Evolutionary conservation across 2,888 invertebrate genomes (phyloP).

Genomic region (Parelbella ahira): DNA sequence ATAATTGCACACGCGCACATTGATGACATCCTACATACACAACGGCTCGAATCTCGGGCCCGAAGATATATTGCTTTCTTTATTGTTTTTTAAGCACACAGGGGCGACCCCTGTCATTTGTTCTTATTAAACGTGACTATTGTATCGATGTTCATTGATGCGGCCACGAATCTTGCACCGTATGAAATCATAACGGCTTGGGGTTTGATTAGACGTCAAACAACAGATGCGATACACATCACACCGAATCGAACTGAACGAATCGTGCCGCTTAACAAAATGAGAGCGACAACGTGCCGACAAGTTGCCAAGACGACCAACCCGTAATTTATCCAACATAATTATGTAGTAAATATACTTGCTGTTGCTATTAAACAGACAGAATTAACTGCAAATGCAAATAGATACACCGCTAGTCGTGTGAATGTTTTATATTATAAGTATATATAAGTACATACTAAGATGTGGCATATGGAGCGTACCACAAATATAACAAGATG

Average conservation of each 20-base stretch:
- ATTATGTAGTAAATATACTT: conserved; percentile 20
- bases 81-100: conserved; percentile 55
- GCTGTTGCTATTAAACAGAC: conserved; percentile 14
- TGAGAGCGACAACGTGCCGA: conserved; percentile 40
- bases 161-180: conserved; percentile 25
- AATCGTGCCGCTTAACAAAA: conserved; percentile 51
- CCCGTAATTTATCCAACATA: conserved; percentile 31
- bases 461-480: not conserved
- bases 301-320: conserved; percentile 34
- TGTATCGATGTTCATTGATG: conserved; percentile 51
- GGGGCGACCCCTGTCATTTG: conserved; percentile 50
- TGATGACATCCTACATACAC: conserved; percentile 15
- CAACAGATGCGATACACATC: conserved; percentile 49
- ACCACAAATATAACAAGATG: conserved; percentile 28
- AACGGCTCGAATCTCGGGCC: conserved; percentile 13
- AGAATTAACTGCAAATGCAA: conserved; percentile 20
- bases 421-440: too few species aligned
- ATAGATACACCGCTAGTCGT: too few species aligned
- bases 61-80: conserved; percentile 45
- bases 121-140: conserved; percentile 57
- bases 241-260: conserved; percentile 42
- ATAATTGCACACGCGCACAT: conserved; percentile 36
- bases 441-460: not conserved
- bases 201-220: conserved; percentile 52
- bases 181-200: conserved; percentile 32